Evolutionary conservation across 2,113 vertebrate genomes (phyloP).

Genomic region (Sigmodon hispidus): DNA sequence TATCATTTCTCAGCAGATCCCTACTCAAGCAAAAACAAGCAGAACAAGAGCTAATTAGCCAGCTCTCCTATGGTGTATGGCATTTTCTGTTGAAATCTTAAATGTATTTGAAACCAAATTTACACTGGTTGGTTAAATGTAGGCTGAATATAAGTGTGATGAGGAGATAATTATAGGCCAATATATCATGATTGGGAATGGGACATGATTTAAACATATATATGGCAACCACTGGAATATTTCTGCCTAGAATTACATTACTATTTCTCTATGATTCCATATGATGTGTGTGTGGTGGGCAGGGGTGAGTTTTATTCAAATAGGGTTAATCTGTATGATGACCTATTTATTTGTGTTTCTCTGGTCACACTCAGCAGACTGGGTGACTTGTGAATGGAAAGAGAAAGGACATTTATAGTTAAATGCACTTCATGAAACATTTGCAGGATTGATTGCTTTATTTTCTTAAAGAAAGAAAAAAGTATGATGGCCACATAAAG

Average conservation of each 20-base stretch:
- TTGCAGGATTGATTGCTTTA: not conserved
- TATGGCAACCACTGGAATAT: not conserved
- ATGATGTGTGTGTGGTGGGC: too few species aligned
- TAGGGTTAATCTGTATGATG: not conserved
- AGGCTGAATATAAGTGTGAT: not conserved
- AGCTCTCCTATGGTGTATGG: fast-evolving
- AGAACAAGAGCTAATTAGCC: not conserved
- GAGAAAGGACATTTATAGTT: not conserved
- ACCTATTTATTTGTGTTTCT: not conserved
- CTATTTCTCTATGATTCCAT: not conserved
- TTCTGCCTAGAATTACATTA: not conserved
- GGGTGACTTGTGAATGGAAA: not conserved
- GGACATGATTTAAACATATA: not conserved
- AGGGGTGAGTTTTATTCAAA: not conserved
- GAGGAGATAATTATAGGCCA: not conserved
- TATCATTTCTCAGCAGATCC: not conserved
- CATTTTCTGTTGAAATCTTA: not conserved
- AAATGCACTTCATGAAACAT: not conserved
- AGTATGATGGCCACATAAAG: not conserved
- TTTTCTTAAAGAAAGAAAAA: not conserved
- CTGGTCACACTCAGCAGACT: not conserved
- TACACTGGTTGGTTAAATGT: not conserved
- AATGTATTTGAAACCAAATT: not conserved
- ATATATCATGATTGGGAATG: not conserved
- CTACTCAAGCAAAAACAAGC: not conserved